Evolutionary conservation across 1,140 invertebrate species (phyloP).

Genomic region (Drosophila saltans): DNA sequence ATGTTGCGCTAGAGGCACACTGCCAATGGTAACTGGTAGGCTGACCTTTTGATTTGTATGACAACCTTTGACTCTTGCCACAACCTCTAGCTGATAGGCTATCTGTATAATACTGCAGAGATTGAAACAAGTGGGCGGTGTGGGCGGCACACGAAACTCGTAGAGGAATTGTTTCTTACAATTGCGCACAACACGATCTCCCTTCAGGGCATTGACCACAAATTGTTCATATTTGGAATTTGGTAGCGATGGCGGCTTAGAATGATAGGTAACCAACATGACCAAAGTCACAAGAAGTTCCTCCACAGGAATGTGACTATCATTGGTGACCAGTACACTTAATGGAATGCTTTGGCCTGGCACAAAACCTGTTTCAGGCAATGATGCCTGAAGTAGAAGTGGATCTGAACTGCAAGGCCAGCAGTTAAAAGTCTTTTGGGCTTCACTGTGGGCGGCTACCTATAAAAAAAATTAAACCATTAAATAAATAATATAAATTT

Average conservation of each 20-base stretch:
- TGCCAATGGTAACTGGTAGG: conserved; percentile 85
- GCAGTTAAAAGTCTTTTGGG: conserved; percentile 59
- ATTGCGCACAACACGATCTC: conserved; percentile 54
- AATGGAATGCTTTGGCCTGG: conserved; percentile 60
- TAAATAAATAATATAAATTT: not conserved
- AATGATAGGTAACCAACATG: conserved; percentile 63
- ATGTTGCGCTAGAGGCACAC: conserved; percentile 83
- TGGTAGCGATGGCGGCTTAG: conserved; percentile 23
- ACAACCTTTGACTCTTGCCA: conserved; percentile 76
- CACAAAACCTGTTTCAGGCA: conserved; percentile 67
- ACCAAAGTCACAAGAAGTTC: conserved; percentile 45
- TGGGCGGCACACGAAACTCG: conserved; percentile 85
- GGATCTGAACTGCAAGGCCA: conserved; percentile 65
- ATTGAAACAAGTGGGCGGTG: conserved; percentile 88
- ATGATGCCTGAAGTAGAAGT: conserved; percentile 45
- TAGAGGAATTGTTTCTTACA: conserved; percentile 67
- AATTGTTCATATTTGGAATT: conserved; percentile 69
- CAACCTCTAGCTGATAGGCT: conserved; percentile 87
- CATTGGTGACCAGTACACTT: conserved; percentile 56
- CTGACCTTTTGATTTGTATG: conserved; percentile 83
- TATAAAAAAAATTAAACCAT: not conserved
- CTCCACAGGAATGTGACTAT: conserved; percentile 62
- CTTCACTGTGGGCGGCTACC: conserved; percentile 57
- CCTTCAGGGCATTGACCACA: conserved; percentile 52
- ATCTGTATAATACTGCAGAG: conserved; percentile 89